phyloP scores from a whole-genome alignment of 2,113 vertebrate genomes.

The Ochotona princeps region DNA sequence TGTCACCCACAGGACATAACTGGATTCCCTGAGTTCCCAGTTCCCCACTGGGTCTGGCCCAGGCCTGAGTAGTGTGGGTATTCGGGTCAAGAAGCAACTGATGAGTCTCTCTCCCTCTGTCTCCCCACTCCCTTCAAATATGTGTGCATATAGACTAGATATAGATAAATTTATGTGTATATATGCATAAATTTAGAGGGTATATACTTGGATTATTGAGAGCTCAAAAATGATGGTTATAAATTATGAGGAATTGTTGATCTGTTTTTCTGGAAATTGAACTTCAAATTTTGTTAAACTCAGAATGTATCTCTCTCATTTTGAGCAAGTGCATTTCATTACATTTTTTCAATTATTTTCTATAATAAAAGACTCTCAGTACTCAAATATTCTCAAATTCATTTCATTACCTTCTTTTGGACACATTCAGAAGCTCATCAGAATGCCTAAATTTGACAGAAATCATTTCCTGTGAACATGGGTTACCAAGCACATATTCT shows the following conservation, averaged over 20 bases:
- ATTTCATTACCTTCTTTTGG: neutral
- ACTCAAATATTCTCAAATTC: neutral
- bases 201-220: no score
- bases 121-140: neutral
- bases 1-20: no score
- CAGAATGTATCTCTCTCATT: neutral
- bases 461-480: rapidly evolving
- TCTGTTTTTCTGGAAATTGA: neutral
- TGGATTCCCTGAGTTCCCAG: no score
- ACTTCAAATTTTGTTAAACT: neutral
- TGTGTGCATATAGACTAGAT: neutral
- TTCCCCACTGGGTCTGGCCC: no score
- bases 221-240: neutral
- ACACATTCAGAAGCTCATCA: neutral
- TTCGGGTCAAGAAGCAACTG: no score
- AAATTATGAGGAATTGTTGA: neutral
- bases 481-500: rapidly evolving
- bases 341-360: neutral
- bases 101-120: neutral
- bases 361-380: neutral
- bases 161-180: no score
- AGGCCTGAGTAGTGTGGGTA: no score
- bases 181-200: no score
- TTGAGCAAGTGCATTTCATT: neutral
- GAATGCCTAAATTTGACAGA: neutral